A percentile compares a stretch with the other conserved stretches of the same genome.
These are phyloP conservation scores for Argya squamiceps DNA, from an alignment of 2,797 vertebrate species.

Conservation along the genomic window DNA sequence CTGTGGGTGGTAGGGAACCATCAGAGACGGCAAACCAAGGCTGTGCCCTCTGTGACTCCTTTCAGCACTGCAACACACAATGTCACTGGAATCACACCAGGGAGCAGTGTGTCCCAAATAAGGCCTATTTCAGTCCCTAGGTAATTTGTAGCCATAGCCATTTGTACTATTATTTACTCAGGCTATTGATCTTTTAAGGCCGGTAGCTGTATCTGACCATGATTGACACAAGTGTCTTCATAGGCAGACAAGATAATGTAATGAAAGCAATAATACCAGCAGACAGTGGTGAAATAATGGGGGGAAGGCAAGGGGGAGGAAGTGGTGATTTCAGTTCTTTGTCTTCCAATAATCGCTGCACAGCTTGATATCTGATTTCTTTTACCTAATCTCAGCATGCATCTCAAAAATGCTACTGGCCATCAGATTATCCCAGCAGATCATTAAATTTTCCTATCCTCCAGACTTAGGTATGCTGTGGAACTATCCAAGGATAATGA, in stretches of 20 bases:
- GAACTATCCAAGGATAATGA: conserved; percentile 54
- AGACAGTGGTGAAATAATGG: conserved; percentile 17
- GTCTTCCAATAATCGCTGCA: conserved; percentile 48
- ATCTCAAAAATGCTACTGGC: conserved; percentile 51
- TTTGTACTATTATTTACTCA: neutral
- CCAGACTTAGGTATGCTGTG: neutral
- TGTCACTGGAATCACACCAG: neutral
- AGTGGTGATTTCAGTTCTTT: conserved; percentile 38
- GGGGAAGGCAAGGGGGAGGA: neutral
- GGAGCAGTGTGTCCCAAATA: neutral
- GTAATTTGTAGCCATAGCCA: neutral
- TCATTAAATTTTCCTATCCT: conserved; percentile 62
- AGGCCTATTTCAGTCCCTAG: neutral
- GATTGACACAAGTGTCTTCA: neutral
- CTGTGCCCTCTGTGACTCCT: neutral
- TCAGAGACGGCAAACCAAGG: neutral
- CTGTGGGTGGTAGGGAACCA: neutral
- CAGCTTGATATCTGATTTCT: conserved; percentile 50
- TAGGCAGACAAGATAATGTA: neutral
- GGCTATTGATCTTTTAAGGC: conserved; percentile 5
- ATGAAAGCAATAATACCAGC: neutral
- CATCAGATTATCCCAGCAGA: conserved; percentile 57
- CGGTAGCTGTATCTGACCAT: neutral
- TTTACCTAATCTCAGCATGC: conserved; percentile 62
- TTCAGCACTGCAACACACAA: neutral